These are phyloP conservation scores for Timema cristinae DNA, from an alignment of 2,888 invertebrate species.

Conservation along the genomic window DNA sequence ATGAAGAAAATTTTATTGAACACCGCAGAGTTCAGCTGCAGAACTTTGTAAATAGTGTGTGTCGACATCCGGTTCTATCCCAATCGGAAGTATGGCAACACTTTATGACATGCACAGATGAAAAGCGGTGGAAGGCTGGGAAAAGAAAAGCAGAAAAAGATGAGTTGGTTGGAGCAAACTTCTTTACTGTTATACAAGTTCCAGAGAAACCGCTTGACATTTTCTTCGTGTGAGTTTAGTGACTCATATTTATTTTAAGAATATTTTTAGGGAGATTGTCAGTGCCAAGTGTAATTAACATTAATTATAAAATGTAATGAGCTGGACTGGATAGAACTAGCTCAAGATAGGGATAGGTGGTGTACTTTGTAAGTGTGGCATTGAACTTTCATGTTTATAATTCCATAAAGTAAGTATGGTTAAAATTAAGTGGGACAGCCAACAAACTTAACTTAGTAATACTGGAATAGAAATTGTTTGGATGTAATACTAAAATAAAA, in stretches of 20 bases:
- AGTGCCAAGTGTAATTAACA: too few species aligned
- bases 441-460: too few species aligned
- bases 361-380: too few species aligned
- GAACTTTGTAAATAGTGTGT: constrained; percentile 95
- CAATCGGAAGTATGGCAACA: constrained; percentile 93
- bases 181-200: constrained; percentile 83
- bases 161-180: constrained; percentile 82
- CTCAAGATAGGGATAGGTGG: too few species aligned
- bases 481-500: too few species aligned
- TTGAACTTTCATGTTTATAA: too few species aligned
- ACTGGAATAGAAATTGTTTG: too few species aligned
- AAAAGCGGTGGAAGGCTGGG: constrained; percentile 95
- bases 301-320: too few species aligned
- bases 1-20: constrained; percentile 96
- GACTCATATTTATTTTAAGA: not conserved
- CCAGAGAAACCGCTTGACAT: constrained; percentile 69
- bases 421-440: too few species aligned
- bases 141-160: constrained; percentile 95
- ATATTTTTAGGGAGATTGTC: too few species aligned
- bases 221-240: constrained; percentile 46
- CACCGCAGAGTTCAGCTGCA: constrained; percentile 91
- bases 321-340: too few species aligned
- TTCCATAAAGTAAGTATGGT: too few species aligned
- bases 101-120: constrained; percentile 95
- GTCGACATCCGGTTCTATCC: constrained; percentile 91